Evolutionary conservation across 1,140 invertebrate genomes (phyloP), one percentile per base, ranked within the genome.

Genomic region (Pemphigus obesinymphae): DNA sequence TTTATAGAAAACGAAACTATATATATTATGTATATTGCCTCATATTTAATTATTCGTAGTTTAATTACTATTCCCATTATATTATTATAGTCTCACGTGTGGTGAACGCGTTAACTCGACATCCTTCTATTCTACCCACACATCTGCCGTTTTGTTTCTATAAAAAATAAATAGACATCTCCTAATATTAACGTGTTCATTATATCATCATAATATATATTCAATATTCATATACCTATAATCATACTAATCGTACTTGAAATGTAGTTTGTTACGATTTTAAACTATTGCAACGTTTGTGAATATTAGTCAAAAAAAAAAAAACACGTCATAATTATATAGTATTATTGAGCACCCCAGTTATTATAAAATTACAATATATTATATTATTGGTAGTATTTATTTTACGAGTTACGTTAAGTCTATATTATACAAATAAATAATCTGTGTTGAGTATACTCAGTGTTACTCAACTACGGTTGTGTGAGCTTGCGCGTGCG

Each of bases 41-140:
- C 53, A 58, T 70, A 29, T 7, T 29, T 70, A 70, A 70, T 70
- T 45, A 70, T 70, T 45, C n/a, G n/a, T n/a, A n/a, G n/a, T n/a
- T n/a, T n/a, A n/a, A n/a, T n/a, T n/a, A n/a, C n/a, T n/a, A n/a
- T n/a, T n/a, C n/a, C n/a, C n/a, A n/a, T n/a, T n/a, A n/a, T n/a
- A n/a, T n/a, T n/a, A n/a, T n/a, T n/a, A n/a, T n/a, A n/a, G 20
- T 68, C 20, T 68, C 63, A 26, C 66, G 37, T 70, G 37, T 43
- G 20, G n/a, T 7, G 66, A 43, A 43, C 66, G 37, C 20, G 34
- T 70, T 70, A 43, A 70, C 66, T 43, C n/a, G 11, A 43, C 37
- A 70, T 70, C 66, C 66, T 70, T 43, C 40, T 70, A 26, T n/a
- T 7, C 66, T 43, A 10, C 66, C 66, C 66, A 40, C 66, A 31